Base-by-base conservation (phyloP, 2,888 invertebrate species). In the Escarpia spicata region DNA sequence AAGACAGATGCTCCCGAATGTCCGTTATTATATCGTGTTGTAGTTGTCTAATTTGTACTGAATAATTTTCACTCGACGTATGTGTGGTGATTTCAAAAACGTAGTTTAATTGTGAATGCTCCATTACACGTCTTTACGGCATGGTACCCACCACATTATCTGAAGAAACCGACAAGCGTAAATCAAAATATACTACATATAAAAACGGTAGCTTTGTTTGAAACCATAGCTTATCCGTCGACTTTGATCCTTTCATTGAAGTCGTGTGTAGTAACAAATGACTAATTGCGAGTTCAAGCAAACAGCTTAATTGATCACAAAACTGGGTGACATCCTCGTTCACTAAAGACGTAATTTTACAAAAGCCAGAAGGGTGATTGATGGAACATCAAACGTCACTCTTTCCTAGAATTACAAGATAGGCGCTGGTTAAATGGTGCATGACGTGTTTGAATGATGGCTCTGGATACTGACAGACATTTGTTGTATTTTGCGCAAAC, bases 291-390 rank as follows among this genome's bases (percentile, higher is more conserved):
- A 75, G 75, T n/a, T 75, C 75, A 75, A 15, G 4, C 75, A 75
- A 19, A 75, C 19, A 19, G 19, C 26, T 75, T 75, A 19, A 75
- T 75, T 75, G 75, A 75, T 75, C 26, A 75, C 75, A 75, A n/a
- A 75, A 75, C 19, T 6, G 75, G 19, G 75, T 75, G 75, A 75
- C n/a, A 75, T 75, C 75, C 75, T 26, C 19, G 2, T 75, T 75
- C 75, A 75, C 75, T 75, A 75, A 75, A 75, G 26, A 75, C 4
- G 75, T 15, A 75, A 75, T 75, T 75, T 75, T 6, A 75, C 75
- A 75, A 75, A 75, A 75, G 75, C 75, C 75, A 75, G 75, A 75
- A 75, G 19, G 75, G 15, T 75, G 75, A 75, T 75, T 75, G 75
- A 75, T 75, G 75, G 19, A 75, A 26, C 75, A 26, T 75, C 75